phyloP scores from a whole-genome alignment of 2,113 vertebrate species.

The Pristiophorus japonicus region DNA sequence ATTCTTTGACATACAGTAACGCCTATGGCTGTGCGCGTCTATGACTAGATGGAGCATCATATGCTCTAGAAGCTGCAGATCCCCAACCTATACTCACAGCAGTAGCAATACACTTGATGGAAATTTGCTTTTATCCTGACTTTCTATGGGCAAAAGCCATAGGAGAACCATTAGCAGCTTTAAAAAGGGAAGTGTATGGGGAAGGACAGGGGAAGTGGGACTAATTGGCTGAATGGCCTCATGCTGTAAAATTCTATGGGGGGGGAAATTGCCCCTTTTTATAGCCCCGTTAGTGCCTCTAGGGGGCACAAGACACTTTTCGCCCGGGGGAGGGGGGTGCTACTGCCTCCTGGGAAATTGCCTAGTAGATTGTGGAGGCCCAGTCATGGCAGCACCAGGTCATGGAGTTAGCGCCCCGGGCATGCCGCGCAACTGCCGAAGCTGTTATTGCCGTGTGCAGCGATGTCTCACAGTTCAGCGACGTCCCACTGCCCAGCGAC shows the following conservation, averaged over 20 bases:
- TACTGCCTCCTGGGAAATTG: no score
- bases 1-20: neutral
- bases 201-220: neutral
- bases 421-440: no score
- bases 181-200: neutral
- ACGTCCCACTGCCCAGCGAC: no score
- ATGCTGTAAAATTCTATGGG: neutral
- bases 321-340: no score
- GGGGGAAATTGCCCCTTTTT: no score
- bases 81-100: neutral
- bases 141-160: neutral
- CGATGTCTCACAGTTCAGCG: no score
- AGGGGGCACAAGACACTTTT: no score
- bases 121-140: neutral
- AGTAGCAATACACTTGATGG: neutral
- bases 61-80: neutral
- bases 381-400: no score
- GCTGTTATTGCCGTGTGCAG: no score
- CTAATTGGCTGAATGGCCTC: neutral
- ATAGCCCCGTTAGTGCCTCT: no score
- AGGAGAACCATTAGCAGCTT: neutral
- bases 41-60: neutral
- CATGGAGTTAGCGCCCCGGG: no score
- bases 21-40: neutral
- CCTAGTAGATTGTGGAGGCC: no score